Evolutionary conservation across 2,888 invertebrate genomes (phyloP).

Genomic region (Platycheirus rosarum): DNA sequence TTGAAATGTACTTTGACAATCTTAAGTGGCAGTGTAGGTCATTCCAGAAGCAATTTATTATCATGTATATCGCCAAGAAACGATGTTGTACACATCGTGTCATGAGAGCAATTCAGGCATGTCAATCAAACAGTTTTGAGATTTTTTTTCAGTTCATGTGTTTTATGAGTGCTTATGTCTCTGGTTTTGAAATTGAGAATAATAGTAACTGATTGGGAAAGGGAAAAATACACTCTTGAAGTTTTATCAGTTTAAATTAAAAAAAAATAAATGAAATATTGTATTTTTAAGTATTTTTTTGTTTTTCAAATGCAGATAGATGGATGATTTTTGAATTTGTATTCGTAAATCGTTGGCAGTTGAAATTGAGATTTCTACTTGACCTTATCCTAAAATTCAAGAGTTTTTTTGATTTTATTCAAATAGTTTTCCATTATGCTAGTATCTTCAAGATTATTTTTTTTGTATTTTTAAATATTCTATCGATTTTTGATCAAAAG

Average conservation of each 20-base stretch:
- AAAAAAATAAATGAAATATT: conserved; percentile 20
- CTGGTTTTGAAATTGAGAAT: conserved; percentile 35
- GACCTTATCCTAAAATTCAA: conserved; percentile 53
- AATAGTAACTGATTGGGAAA: conserved; percentile 43
- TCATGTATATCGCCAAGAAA: conserved; percentile 40
- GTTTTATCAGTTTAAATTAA: conserved; percentile 39
- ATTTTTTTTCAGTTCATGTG: conserved; percentile 9
- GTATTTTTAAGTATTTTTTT: conserved; percentile 17
- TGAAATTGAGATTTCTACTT: conserved; percentile 31
- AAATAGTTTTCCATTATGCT: neutral
- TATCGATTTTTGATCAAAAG: neutral
- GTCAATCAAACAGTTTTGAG: conserved; percentile 51
- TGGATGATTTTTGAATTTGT: conserved; percentile 10
- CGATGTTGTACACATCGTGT: conserved; percentile 34
- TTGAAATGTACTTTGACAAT: conserved; percentile 38
- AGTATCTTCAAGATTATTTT: neutral
- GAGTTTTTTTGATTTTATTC: too few relatives aligned
- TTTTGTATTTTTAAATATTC: neutral
- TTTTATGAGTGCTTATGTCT: neutral
- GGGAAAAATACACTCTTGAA: conserved; percentile 35
- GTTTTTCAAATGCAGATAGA: conserved; percentile 19
- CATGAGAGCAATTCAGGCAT: conserved; percentile 54
- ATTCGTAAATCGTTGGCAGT: conserved; percentile 4
- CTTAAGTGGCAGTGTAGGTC: conserved; percentile 57
- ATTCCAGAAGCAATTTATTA: conserved; percentile 57